phyloP scores from a whole-genome alignment of 2,888 invertebrate species.

The Horisme vitalbata region DNA sequence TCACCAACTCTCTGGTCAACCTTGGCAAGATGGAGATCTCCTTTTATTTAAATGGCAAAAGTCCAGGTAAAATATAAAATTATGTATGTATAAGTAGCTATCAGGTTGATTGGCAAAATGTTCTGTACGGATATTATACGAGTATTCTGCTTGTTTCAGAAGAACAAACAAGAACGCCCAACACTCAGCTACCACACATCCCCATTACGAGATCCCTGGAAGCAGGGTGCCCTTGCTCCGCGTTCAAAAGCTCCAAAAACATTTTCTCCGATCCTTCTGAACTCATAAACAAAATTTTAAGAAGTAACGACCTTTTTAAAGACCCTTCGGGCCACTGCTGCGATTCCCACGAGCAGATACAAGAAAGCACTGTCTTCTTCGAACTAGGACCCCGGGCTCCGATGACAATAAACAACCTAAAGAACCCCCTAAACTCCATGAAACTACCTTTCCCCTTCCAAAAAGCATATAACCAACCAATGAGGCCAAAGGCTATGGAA shows the following conservation, averaged over 20 bases:
- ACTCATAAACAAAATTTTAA: conserved; percentile 58
- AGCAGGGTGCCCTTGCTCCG: conserved; percentile 59
- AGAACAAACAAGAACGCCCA: conserved; percentile 12
- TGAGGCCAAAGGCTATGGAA: conserved; percentile 60
- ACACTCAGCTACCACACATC: neutral
- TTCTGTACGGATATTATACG: neutral
- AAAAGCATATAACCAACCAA: neutral
- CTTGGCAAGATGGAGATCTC: conserved; percentile 74
- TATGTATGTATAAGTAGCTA: no score
- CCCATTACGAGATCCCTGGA: conserved; percentile 33
- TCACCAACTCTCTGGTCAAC: conserved; percentile 68
- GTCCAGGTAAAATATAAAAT: conserved; percentile 47
- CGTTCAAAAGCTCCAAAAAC: conserved; percentile 44
- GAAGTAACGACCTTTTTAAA: conserved; percentile 58
- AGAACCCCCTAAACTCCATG: conserved; percentile 4
- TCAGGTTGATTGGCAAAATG: no score
- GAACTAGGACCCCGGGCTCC: conserved; percentile 48
- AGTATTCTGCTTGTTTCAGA: conserved; percentile 14
- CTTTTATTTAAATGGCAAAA: conserved; percentile 59
- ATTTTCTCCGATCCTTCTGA: conserved; percentile 48
- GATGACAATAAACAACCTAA: conserved; percentile 26
- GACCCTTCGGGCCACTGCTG: conserved; percentile 61
- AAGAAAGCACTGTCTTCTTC: conserved; percentile 58
- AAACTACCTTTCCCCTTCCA: conserved; percentile 6
- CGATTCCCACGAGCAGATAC: conserved; percentile 60